phyloP scores from a whole-genome alignment of 2,888 invertebrate genomes.

The Phlogophora meticulosa region DNA sequence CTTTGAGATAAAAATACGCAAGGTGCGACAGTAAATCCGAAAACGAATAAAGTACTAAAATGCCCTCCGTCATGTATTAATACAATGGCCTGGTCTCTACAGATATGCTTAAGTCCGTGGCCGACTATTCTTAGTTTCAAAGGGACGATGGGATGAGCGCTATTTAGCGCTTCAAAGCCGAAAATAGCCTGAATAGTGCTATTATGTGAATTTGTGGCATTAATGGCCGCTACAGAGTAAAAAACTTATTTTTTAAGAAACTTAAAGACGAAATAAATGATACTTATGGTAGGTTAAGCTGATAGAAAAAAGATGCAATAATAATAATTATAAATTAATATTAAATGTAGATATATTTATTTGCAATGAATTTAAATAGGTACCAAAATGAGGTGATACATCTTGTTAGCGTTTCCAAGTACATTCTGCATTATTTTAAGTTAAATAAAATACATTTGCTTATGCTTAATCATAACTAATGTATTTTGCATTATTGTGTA shows the following conservation, averaged over 20 bases:
- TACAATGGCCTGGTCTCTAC: constrained; percentile 42
- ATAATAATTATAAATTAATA: background rate
- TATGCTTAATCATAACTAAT: too few relatives aligned
- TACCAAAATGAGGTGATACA: too few relatives aligned
- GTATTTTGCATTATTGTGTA: too few relatives aligned
- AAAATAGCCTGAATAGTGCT: constrained; percentile 56
- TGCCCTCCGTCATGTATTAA: constrained; percentile 42
- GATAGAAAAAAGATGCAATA: background rate
- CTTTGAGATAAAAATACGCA: too few relatives aligned
- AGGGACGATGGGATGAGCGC: constrained; percentile 54
- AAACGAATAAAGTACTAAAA: too few relatives aligned
- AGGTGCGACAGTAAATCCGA: too few relatives aligned
- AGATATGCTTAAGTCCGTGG: constrained; percentile 58
- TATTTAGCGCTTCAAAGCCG: constrained; percentile 51
- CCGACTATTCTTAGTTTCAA: constrained; percentile 64
- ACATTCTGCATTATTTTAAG: too few relatives aligned
- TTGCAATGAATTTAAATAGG: too few relatives aligned
- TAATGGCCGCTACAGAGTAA: constrained; percentile 4
- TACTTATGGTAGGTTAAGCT: background rate
- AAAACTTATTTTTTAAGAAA: background rate
- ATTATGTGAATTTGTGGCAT: constrained; percentile 40
- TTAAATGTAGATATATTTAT: too few relatives aligned
- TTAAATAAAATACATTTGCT: too few relatives aligned
- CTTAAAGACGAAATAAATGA: background rate
- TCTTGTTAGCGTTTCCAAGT: too few relatives aligned